Evolutionary conservation across 1,140 invertebrate species (phyloP).

Genomic region (Aethina tumida): DNA sequence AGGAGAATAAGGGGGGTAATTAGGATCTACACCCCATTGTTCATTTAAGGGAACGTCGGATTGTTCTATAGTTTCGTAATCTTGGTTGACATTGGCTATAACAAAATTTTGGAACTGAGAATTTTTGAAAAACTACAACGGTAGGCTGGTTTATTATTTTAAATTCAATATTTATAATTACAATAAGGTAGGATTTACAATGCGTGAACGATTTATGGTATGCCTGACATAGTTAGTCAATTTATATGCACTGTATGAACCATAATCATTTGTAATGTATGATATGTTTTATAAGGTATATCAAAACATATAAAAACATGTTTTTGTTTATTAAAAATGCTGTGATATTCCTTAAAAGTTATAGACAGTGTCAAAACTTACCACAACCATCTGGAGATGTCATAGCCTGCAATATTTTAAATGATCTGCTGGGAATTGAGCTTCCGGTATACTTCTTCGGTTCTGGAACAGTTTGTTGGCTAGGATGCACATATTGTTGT

Average conservation of each 20-base stretch:
- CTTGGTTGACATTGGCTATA: conserved; percentile 32
- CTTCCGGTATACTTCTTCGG: conserved; percentile 72
- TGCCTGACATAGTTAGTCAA: too few species aligned
- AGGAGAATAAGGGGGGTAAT: conserved; percentile 30
- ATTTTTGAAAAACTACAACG: too few species aligned
- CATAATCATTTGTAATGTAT: too few species aligned
- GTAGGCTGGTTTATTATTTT: too few species aligned
- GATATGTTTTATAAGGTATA: too few species aligned
- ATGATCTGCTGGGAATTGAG: conserved; percentile 77
- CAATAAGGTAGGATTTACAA: too few species aligned
- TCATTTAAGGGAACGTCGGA: conserved; percentile 27
- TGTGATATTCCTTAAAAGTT: too few species aligned
- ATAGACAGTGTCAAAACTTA: conserved; percentile 16
- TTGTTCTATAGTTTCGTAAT: conserved; percentile 24
- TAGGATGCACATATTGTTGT: conserved; percentile 51
- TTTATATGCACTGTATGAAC: too few species aligned
- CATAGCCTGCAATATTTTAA: conserved; percentile 75
- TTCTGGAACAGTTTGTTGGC: conserved; percentile 56
- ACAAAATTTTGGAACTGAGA: conserved; percentile 23
- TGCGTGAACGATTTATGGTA: too few species aligned
- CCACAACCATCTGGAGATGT: conserved; percentile 42
- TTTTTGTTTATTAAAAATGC: too few species aligned
- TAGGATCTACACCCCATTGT: conserved; percentile 25
- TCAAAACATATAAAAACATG: too few species aligned
- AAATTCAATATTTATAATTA: too few species aligned